Evolutionary conservation across 2,113 vertebrate species (phyloP), one percentile per base, ranked within the genome.

Genomic region (Sapajus apella): DNA sequence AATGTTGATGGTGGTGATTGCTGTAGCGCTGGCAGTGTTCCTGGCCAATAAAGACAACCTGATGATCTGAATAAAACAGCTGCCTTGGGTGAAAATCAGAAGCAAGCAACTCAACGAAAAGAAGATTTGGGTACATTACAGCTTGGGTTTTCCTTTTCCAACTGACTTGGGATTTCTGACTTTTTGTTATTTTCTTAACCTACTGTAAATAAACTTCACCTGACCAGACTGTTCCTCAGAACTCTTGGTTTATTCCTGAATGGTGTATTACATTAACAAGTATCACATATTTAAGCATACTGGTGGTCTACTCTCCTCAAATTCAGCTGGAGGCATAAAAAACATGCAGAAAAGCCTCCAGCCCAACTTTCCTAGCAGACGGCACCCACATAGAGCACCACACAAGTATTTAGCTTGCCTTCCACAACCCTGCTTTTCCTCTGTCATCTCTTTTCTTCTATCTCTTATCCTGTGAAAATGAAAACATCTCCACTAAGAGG

Each of bases 21-120:
- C 97, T 77, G 66, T 73, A 92, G 98, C 98, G 23, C 56, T 97
- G 18, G 98, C 98, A 47, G 61, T 97, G 76, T 95, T 99, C 88
- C 96, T 98, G 8, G 92, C 94, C 47, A 97, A 94, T 30, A 98
- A 97, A 43, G 88, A 92, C 21, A 70, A 84, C 87, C 2, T 98
- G 96, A 98, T 61, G 80, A 55, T 92, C 52, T 97, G 93, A 97
- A 20, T 40, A 52, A 56, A 82, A 75, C 75, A 43, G 37, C 75
- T 47, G 56, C 55, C 56, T 43, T 58, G 55, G 35, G 32, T 86
- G n/a, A 96, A 72, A 81, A 30, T 9, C 20, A 77, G 87, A 96
- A 47, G 68, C 37, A 90, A 85, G 40, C n/a, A 56, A 76, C 25
- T 81, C 21, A 73, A 6, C 20, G 21, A 61, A 86, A 95, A 50